Conservation (phyloP, 1,140 invertebrate genomes). For the Drosophila lini region DNA sequence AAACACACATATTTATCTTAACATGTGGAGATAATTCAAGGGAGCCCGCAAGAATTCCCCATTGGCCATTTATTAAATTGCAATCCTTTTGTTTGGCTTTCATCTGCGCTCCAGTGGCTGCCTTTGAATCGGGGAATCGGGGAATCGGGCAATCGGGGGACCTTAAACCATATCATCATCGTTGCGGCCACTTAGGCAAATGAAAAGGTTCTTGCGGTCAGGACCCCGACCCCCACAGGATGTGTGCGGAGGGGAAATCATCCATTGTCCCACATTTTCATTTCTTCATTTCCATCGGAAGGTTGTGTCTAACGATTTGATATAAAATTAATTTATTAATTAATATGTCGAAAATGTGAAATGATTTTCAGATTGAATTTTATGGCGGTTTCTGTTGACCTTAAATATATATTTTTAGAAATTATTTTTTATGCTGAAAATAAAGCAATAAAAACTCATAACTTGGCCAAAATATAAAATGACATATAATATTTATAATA, state of each 20-base stretch:
- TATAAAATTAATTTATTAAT: slow-evolving; percentile 23
- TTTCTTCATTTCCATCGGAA: not conserved
- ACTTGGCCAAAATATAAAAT: too few species aligned
- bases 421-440: too few species aligned
- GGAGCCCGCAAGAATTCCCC: slow-evolving; percentile 1
- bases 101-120: slow-evolving; percentile 48
- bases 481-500: too few species aligned
- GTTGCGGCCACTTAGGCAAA: slow-evolving; percentile 62
- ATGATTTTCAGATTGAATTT: too few species aligned
- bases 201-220: slow-evolving; percentile 45
- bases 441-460: too few species aligned
- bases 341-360: not conserved
- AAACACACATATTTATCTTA: slow-evolving; percentile 1
- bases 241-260: not conserved
- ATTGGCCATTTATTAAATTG: slow-evolving; percentile 49
- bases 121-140: slow-evolving; percentile 11
- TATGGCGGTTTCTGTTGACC: too few species aligned
- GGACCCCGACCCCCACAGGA: not conserved
- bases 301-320: not conserved
- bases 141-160: not conserved
- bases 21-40: slow-evolving; percentile 14
- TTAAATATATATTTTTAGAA: too few species aligned
- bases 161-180: slow-evolving; percentile 26
- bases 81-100: slow-evolving; percentile 34
- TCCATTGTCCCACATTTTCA: slow-evolving; percentile 4